Conservation (phyloP, 2,797 vertebrate species). For the Gadopsis bispinosus region DNA sequence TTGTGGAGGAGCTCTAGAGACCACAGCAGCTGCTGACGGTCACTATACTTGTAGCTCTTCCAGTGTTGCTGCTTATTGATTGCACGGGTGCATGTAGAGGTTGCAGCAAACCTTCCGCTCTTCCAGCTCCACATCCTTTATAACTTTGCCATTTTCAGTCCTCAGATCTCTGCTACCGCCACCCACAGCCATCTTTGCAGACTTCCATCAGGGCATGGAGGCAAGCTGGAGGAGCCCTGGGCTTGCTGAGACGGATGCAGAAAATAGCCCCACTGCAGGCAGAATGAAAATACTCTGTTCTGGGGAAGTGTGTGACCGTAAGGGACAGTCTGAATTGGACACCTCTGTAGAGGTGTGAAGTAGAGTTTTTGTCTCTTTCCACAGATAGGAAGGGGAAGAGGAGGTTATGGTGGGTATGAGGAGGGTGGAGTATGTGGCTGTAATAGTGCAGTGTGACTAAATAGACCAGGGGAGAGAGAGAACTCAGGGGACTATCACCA, state of each 20-base stretch:
- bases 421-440: slow-evolving; percentile 53
- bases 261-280: slow-evolving; percentile 74
- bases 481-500: slow-evolving; percentile 80
- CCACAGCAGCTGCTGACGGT: slow-evolving; percentile 65
- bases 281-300: slow-evolving; percentile 72
- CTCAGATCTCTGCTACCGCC: slow-evolving; percentile 40
- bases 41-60: slow-evolving; percentile 75
- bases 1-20: slow-evolving; percentile 64
- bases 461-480: slow-evolving; percentile 66
- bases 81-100: slow-evolving; percentile 64
- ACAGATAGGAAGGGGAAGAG: slow-evolving; percentile 49
- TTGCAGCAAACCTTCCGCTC: slow-evolving; percentile 57
- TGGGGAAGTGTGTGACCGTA: slow-evolving; percentile 74
- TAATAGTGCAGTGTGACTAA: slow-evolving; percentile 73
- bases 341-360: slow-evolving; percentile 86
- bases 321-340: slow-evolving; percentile 85
- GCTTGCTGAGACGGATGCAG: slow-evolving; percentile 70
- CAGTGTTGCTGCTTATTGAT: slow-evolving; percentile 73
- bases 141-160: slow-evolving; percentile 51
- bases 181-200: slow-evolving; percentile 38
- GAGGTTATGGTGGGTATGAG: slow-evolving; percentile 63
- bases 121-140: slow-evolving; percentile 22
- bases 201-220: slow-evolving; percentile 45
- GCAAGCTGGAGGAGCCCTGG: slow-evolving; percentile 50
- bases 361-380: slow-evolving; percentile 82